phyloP scores from a whole-genome alignment of 2,888 invertebrate species.

The Lasioglossum morio region DNA sequence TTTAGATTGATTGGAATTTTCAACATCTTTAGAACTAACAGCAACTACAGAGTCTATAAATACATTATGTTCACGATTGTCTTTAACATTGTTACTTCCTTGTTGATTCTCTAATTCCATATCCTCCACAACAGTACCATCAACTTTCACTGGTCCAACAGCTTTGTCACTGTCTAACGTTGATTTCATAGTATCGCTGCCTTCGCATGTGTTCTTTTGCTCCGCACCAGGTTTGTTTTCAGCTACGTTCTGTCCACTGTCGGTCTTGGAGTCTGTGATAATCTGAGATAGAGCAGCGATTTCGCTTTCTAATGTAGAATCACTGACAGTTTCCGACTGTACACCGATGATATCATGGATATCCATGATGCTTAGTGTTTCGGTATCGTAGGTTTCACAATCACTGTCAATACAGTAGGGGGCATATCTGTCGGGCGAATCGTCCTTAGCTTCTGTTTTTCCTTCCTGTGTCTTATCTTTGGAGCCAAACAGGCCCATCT shows the following conservation, averaged over 20 bases:
- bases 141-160: not conserved
- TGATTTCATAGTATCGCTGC: not conserved
- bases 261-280: slow-evolving; percentile 77
- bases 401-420: slow-evolving; percentile 78
- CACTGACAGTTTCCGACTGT: slow-evolving; percentile 73
- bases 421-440: slow-evolving; percentile 69
- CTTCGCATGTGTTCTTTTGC: not conserved
- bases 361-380: slow-evolving; percentile 79
- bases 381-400: slow-evolving; percentile 77
- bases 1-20: not conserved
- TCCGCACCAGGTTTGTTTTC: not conserved
- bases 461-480: slow-evolving; percentile 72
- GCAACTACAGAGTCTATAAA: not conserved
- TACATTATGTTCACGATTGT: slow-evolving; percentile 15
- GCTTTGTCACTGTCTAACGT: not conserved
- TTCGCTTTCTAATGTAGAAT: slow-evolving; percentile 81
- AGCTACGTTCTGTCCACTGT: slow-evolving; percentile 38
- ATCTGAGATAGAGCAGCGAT: slow-evolving; percentile 81
- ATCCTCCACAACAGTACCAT: not conserved
- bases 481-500: slow-evolving; percentile 80
- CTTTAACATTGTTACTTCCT: not conserved
- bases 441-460: slow-evolving; percentile 63
- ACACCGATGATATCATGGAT: slow-evolving; percentile 80
- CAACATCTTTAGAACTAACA: not conserved
- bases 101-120: not conserved